A percentile compares a stretch with the other conserved stretches of the same genome.
Evolutionary conservation across 2,888 invertebrate genomes (phyloP).

Genomic region (Latrodectus hesperus): DNA sequence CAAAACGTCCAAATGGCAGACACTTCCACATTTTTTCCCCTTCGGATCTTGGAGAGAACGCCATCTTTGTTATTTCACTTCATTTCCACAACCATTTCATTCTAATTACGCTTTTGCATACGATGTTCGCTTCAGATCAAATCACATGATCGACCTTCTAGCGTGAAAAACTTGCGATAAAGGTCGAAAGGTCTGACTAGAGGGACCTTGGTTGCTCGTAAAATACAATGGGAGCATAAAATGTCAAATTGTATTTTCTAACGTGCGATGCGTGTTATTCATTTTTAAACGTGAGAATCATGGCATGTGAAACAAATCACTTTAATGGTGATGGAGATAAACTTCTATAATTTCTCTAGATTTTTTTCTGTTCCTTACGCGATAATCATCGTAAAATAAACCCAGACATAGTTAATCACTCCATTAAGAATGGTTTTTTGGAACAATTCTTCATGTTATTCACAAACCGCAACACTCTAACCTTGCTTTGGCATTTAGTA

Average conservation of each 20-base stretch:
- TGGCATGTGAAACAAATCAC: background rate
- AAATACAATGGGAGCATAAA: slow-evolving; percentile 27
- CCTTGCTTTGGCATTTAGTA: too few species aligned
- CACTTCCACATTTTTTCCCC: slow-evolving; percentile 12
- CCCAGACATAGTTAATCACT: too few species aligned
- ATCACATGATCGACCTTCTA: slow-evolving; percentile 1
- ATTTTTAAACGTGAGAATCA: background rate
- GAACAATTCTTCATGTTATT: too few species aligned
- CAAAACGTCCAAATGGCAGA: slow-evolving; percentile 35
- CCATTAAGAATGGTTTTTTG: too few species aligned
- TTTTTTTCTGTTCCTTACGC: too few species aligned
- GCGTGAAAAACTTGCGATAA: background rate
- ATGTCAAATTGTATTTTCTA: background rate
- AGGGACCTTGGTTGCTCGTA: slow-evolving; percentile 23
- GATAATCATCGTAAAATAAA: too few species aligned
- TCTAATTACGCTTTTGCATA: slow-evolving; percentile 1
- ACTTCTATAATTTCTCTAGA: background rate
- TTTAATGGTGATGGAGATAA: background rate
- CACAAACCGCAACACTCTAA: too few species aligned
- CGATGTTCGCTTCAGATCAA: background rate
- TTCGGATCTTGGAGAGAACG: slow-evolving; percentile 14
- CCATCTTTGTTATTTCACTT: slow-evolving; percentile 30
- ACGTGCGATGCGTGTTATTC: background rate
- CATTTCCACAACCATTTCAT: background rate
- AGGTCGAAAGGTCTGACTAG: slow-evolving; percentile 46